Base-by-base conservation (phyloP, 2,113 vertebrate genomes). In the Melanerpes aurifrons region DNA sequence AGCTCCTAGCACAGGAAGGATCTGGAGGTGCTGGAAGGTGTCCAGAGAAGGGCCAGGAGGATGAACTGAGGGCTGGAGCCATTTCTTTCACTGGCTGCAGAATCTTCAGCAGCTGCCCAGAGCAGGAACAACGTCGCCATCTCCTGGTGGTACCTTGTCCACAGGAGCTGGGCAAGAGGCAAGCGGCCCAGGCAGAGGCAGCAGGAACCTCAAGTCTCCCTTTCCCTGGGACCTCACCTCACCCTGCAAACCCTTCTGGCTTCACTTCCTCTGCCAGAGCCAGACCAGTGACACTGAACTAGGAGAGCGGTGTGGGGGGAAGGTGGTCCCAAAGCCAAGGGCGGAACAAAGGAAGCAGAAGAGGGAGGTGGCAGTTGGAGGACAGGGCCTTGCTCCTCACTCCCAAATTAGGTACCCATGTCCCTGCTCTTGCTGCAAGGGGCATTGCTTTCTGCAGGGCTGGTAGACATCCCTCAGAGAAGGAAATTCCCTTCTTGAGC, bases 131-230 rank as follows among this genome's bases (percentile, higher is more conserved):
- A 48, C 1, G 18, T 48, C 73, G 77, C 88, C 85, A 62, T 54
- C 81, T 83, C 81, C 90, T 91, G 74, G 63, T 69, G 50, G 26
- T 64, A 86, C 19, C 45, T 53, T 12, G 35, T 50, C 43, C n/a
- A 50, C 17, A 2, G 2, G 9, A 61, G 35, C 40, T 17, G 43
- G 56, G 10, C 0, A 1, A 53, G 24, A 29, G 4, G 7, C 1
- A 3, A 22, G 20, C 10, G 11, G 56, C 16, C 62, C 20, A 28
- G n/a, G 21, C 10, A 81, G 29, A 35, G 50, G 10, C 56, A 37
- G 56, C 1, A 0, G 56, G 47, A 82, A 31, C 29, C 28, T 35
- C 18, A 15, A 24, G 15, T 77, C 28, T 15, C 63, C 40, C 29
- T 68, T 14, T 7, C 24, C 18, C 35, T 45, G 10, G 4, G n/a